Conservation (phyloP, 1,140 invertebrate species). For the Protaetia brevitarsis region DNA sequence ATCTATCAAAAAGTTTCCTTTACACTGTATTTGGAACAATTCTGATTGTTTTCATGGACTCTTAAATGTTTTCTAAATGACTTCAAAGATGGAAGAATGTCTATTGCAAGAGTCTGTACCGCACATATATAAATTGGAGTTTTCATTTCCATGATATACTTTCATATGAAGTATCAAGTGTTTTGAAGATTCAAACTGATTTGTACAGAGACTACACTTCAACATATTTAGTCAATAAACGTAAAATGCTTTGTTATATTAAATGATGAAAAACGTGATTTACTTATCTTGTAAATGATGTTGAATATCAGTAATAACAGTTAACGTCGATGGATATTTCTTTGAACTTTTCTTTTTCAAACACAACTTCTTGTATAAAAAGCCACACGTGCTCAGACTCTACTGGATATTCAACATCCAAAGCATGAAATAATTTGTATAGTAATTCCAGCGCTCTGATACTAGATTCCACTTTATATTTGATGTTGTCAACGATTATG, state of each 20-base stretch:
- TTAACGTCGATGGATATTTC: too few species aligned
- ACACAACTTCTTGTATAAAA: not conserved
- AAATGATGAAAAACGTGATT: too few species aligned
- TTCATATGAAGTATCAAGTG: not conserved
- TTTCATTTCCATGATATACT: not conserved
- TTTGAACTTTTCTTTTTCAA: too few species aligned
- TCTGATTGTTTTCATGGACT: not conserved
- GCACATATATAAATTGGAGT: not conserved
- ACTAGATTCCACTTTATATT: too few species aligned
- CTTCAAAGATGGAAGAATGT: not conserved
- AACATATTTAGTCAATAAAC: too few species aligned
- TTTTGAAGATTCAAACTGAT: too few species aligned
- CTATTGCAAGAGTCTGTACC: not conserved
- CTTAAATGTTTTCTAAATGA: not conserved
- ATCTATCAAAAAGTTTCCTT: not conserved
- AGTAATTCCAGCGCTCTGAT: not conserved
- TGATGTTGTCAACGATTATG: too few species aligned
- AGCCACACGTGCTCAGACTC: not conserved
- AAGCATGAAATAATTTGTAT: not conserved
- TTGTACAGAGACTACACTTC: too few species aligned
- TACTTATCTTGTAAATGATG: too few species aligned
- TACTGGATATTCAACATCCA: not conserved
- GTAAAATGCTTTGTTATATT: too few species aligned
- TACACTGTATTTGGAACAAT: not conserved
- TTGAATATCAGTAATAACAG: too few species aligned